Evolutionary conservation across 1,140 invertebrate species (phyloP), one percentile per base, ranked within the genome.

Genomic region (Drosophila athabasca): DNA sequence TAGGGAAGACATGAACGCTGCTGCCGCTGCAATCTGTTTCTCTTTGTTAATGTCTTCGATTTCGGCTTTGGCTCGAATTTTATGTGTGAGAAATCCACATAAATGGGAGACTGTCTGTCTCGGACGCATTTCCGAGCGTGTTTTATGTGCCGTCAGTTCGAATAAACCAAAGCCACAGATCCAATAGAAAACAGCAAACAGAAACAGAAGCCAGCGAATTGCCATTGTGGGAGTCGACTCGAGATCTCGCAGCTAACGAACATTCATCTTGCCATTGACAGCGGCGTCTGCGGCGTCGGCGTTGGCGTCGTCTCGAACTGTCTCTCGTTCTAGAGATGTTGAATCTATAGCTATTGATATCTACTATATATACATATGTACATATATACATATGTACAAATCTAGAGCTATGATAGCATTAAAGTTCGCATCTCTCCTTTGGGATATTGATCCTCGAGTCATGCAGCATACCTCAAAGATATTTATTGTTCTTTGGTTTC

Each of bases 71-170:
- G 51, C 67, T 69, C 45, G 67, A 39, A 50, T 64, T 79, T 87
- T 87, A 79, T 87, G 82, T 87, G 82, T 87, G 82, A 79, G 78
- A 87, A 87, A 87, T 75, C 54, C 55, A 59, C 52, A 71, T 64
- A 65, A 54, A 49, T 51, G 54, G 60, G 29, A 62, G 72, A 68
- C 59, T 76, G 65, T 71, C 79, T 78, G 59, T 73, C 62, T 52
- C 41, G 46, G 60, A 76, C 73, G 71, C 81, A 85, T 83, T 76
- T 81, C 19, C 24, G 43, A 74, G 44, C 52, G 59, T 82, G 79
- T 87, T 82, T 85, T 85, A 85, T 81, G 65, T 41, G 48, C 75
- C 50, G 48, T 43, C 52, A 11, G 29, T 31, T 57, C 73, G 73
- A 68, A 85, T 84, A 80, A 84, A 85, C 54, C 72, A 84, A 82